Evolutionary conservation across 2,113 vertebrate genomes (phyloP).

Genomic region (Nyctereutes procyonoides): DNA sequence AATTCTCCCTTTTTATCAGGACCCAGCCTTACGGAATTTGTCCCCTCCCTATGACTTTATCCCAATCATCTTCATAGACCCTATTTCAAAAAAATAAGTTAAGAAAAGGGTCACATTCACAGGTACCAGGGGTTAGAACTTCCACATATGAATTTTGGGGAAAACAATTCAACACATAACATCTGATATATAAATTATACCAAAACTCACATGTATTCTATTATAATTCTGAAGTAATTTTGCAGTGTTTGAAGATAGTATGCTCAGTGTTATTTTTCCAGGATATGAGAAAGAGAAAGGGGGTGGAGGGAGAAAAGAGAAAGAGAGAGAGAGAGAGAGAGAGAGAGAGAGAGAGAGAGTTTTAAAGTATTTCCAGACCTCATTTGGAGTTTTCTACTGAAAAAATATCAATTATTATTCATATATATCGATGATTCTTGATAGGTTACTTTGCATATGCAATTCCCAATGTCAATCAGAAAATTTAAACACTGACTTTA

Average conservation of each 20-base stretch:
- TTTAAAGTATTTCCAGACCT: background rate
- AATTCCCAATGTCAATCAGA: background rate
- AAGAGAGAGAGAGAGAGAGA: background rate
- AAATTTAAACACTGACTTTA: background rate
- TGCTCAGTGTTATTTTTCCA: background rate
- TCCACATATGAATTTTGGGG: background rate
- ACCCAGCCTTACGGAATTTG: background rate
- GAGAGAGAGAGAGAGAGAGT: background rate
- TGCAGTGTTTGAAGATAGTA: background rate
- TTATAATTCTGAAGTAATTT: background rate
- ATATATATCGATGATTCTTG: background rate
- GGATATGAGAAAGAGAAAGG: background rate
- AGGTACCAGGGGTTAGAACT: background rate
- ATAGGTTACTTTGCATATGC: background rate
- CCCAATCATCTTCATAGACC: background rate
- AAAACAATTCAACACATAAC: background rate
- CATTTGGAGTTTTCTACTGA: background rate
- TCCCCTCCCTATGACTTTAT: background rate
- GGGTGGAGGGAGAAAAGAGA: too few relatives aligned
- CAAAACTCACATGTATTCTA: background rate
- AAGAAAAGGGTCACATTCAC: background rate
- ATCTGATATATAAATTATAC: slow-evolving; percentile 1
- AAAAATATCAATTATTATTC: background rate
- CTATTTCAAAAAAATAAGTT: background rate
- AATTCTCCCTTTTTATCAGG: background rate